phyloP scores from a whole-genome alignment of 2,797 vertebrate genomes.

The Perodicticus potto region DNA sequence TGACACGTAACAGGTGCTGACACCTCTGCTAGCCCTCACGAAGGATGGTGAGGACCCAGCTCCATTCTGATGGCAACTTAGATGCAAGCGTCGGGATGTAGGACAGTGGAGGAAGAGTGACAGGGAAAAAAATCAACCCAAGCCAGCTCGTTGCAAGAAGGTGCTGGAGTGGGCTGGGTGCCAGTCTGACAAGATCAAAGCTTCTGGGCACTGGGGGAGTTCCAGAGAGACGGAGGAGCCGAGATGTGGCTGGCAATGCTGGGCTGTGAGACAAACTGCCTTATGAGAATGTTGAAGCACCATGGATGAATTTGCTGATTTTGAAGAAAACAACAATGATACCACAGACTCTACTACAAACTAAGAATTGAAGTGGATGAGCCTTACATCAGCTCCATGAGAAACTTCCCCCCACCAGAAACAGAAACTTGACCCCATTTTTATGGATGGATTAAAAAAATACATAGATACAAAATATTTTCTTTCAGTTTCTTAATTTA shows the following conservation, averaged over 20 bases:
- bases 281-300: slow-evolving; percentile 91
- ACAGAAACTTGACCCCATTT: slow-evolving; percentile 73
- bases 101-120: not conserved
- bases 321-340: slow-evolving; percentile 93
- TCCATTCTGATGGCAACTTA: not conserved
- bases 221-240: slow-evolving; percentile 90
- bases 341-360: slow-evolving; percentile 94
- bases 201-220: slow-evolving; percentile 87
- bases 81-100: not conserved
- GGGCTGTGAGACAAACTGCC: slow-evolving; percentile 92
- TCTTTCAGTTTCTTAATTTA: not conserved
- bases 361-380: slow-evolving; percentile 95
- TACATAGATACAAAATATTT: not conserved
- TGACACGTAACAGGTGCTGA: rapidly evolving
- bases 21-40: not conserved
- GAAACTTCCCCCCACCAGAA: slow-evolving; percentile 90
- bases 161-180: not conserved
- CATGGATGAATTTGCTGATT: slow-evolving; percentile 93
- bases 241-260: not conserved
- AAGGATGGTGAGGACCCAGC: not conserved
- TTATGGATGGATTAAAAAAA: not conserved
- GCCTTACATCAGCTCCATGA: slow-evolving; percentile 93
- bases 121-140: too few species aligned
- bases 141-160: not conserved
- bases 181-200: not conserved